Evolutionary conservation across 2,113 vertebrate genomes (phyloP).

Genomic region (Procavia capensis): DNA sequence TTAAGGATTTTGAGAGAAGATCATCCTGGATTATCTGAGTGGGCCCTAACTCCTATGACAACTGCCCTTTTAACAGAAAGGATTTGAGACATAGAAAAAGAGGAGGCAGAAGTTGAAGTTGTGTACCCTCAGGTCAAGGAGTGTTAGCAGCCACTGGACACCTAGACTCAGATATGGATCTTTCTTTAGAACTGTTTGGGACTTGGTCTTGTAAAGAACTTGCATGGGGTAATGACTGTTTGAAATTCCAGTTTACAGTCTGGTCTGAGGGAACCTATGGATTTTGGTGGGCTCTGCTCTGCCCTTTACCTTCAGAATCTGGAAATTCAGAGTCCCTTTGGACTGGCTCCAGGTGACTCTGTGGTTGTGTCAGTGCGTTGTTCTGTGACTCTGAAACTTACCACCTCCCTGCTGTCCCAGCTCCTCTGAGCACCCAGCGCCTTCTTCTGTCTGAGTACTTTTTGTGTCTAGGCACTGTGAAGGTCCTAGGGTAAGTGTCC

Average conservation of each 20-base stretch:
- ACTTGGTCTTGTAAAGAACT: background rate
- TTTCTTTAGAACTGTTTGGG: slow-evolving; percentile 39
- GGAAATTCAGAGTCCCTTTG: background rate
- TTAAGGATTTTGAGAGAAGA: too few species aligned
- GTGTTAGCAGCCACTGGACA: too few species aligned
- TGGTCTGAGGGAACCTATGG: background rate
- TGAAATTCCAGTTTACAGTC: background rate
- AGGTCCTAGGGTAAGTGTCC: background rate
- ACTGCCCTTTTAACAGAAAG: too few species aligned
- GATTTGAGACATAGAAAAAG: too few species aligned
- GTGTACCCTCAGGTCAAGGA: too few species aligned
- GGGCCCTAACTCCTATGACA: too few species aligned
- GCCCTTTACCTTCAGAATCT: background rate
- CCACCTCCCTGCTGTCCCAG: background rate
- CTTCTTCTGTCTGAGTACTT: background rate
- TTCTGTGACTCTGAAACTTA: background rate
- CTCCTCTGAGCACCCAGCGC: background rate
- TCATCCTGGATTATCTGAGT: too few species aligned
- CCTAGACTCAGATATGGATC: slow-evolving; percentile 39
- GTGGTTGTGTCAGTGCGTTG: background rate
- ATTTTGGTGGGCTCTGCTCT: background rate
- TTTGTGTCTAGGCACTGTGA: background rate
- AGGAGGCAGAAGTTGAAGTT: too few species aligned
- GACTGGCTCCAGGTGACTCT: background rate
- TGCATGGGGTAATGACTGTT: background rate